Conservation (phyloP, 2,113 vertebrate species). For the Chionis minor region DNA sequence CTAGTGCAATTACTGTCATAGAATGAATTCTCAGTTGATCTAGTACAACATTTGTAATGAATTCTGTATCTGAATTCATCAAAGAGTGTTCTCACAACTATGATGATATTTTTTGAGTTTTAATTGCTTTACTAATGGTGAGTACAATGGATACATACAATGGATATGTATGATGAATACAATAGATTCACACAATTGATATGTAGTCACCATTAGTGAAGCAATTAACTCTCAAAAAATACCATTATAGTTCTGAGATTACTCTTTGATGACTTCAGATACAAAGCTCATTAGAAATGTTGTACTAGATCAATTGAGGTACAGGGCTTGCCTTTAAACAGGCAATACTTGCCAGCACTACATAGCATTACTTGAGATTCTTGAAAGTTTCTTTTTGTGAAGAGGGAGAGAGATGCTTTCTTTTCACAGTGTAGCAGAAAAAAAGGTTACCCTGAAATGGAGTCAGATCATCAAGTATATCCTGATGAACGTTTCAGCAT, state of each 20-base stretch:
- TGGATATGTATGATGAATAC: not conserved
- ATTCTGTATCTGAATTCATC: not conserved
- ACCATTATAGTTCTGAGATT: not conserved
- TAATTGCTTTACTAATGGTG: not conserved
- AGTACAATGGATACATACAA: not conserved
- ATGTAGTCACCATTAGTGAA: not conserved
- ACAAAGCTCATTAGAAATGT: not conserved
- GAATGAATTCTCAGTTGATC: not conserved
- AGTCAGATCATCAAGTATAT: not conserved
- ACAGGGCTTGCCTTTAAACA: not conserved
- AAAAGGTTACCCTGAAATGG: not conserved
- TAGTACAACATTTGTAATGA: not conserved
- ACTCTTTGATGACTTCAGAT: not conserved
- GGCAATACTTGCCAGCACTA: not conserved
- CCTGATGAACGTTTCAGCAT: not conserved
- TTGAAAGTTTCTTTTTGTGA: not conserved
- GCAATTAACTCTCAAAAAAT: not conserved
- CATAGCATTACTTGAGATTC: not conserved
- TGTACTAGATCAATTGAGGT: not conserved
- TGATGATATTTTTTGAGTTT: not conserved
- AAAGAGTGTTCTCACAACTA: not conserved
- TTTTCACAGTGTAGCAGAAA: not conserved
- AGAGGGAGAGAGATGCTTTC: not conserved
- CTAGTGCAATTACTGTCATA: not conserved
- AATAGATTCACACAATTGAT: not conserved